These are phyloP conservation scores for Meghimatium bilineatum DNA, from an alignment of 2,888 invertebrate species.

Conservation along the genomic window DNA sequence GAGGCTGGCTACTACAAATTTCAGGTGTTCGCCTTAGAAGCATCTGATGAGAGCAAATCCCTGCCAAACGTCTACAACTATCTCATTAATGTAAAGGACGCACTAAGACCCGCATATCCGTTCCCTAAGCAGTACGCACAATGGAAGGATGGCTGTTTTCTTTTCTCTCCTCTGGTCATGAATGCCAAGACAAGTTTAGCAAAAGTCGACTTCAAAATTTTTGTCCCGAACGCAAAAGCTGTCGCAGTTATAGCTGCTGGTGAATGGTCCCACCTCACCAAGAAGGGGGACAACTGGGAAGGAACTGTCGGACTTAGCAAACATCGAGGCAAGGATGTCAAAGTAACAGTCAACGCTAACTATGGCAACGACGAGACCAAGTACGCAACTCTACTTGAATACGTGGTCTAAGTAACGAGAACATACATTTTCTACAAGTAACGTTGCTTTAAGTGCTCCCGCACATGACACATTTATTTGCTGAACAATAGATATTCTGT, in stretches of 20 bases:
- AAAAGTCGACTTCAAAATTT: constrained; percentile 62
- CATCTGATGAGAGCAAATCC: constrained; percentile 67
- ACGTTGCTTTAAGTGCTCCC: not conserved
- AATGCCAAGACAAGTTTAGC: constrained; percentile 62
- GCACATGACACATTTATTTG: not conserved
- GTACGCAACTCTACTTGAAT: constrained; percentile 76
- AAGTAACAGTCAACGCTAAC: constrained; percentile 75
- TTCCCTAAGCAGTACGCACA: constrained; percentile 75
- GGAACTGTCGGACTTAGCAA: constrained; percentile 66
- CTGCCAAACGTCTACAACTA: constrained; percentile 74
- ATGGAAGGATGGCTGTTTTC: constrained; percentile 75
- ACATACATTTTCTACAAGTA: not conserved
- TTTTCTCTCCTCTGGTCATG: constrained; percentile 62
- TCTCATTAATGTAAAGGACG: constrained; percentile 63
- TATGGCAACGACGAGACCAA: constrained; percentile 72
- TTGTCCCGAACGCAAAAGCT: constrained; percentile 67
- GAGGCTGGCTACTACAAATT: constrained; percentile 71
- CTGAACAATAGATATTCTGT: not conserved
- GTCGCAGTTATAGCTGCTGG: constrained; percentile 72
- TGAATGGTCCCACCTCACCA: constrained; percentile 73
- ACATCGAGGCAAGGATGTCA: constrained; percentile 68
- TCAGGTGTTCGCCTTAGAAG: constrained; percentile 70
- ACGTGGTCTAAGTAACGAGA: constrained; percentile 56
- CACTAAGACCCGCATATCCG: constrained; percentile 59
- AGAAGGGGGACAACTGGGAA: constrained; percentile 71